Base-by-base conservation (phyloP, 2,888 invertebrate genomes). In the Synanthedon andrenaeformis region DNA sequence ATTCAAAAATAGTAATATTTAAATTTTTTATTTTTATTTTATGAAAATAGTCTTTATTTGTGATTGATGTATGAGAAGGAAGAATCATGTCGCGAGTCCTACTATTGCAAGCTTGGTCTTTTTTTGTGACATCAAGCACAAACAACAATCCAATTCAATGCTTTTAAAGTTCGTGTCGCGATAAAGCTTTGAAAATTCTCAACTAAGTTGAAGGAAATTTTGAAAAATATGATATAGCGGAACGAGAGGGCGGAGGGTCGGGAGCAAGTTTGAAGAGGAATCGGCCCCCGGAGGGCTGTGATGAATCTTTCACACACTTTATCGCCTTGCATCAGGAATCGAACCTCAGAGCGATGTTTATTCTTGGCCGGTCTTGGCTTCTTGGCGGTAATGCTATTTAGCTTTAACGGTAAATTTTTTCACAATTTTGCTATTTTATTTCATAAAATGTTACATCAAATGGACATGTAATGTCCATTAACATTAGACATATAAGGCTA, bases 231-330 rank as follows among this genome's bases (percentile, higher is more conserved):
- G 80, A 82, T 82, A 79, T 76, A 79, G 82, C 75, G 65, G 70
- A 69, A 70, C 65, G 59, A 63, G 72, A 73, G 76, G 72, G 72
- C 67, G 67, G 74, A 70, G 74, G 74, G 71, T 69, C 67, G 74
- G 74, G 72, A 70, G 70, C 76, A 81, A 83, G 70, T 84, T 84
- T 65, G 76, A 76, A 78, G 79, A 85, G 76, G 69, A 79, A 85
- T 85, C 70, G 82, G 68, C 70, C 85, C 77, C 82, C 61, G 57
- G 81, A 76, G 83, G 69, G 76, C 72, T 64, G 74, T 79, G 84
- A 86, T 85, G 85, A 85, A 85, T 84, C 82, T 82, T 82, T 82
- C 78, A 80, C 79, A 80, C 82, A 79, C 75, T 82, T 84, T 83
- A 82, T 82, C 82, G 82, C 72, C 76, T 74, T 73, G 76, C 76